Evolutionary conservation across 2,888 invertebrate genomes (phyloP).

Genomic region (Embidobia sp.): DNA sequence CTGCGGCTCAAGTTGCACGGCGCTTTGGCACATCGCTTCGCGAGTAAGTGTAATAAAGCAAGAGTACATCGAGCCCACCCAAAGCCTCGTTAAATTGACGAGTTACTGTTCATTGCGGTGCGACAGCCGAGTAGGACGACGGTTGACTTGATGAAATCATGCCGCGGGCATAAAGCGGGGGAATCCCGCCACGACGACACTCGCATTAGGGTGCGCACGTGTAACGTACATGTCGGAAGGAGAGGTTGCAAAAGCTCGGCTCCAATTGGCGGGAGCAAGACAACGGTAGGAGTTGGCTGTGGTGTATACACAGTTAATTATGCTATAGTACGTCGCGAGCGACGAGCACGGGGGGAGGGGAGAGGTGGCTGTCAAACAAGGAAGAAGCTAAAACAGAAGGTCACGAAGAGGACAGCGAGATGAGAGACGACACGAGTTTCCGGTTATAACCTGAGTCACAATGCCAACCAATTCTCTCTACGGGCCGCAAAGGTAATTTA

Average conservation of each 20-base stretch:
- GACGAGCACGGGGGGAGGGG: conserved; percentile 36
- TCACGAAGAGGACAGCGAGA: conserved; percentile 51
- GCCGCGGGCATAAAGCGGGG: conserved; percentile 75
- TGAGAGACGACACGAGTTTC: conserved; percentile 73
- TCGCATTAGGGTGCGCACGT: conserved; percentile 64
- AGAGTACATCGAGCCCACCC: conserved; percentile 47
- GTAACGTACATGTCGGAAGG: conserved; percentile 62
- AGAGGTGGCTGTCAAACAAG: conserved; percentile 33
- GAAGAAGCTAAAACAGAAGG: conserved; percentile 44
- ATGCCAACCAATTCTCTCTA: conserved; percentile 64
- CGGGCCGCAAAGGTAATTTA: conserved; percentile 71
- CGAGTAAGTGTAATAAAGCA: conserved; percentile 63
- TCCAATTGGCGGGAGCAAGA: conserved; percentile 79
- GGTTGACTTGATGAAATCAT: conserved; percentile 80
- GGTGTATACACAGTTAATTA: conserved; percentile 81
- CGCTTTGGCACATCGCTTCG: conserved; percentile 49
- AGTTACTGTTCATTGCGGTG: conserved; percentile 68
- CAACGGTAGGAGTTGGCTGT: conserved; percentile 79
- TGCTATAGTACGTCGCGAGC: conserved; percentile 76
- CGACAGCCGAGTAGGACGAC: conserved; percentile 66
- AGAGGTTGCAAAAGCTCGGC: conserved; percentile 68
- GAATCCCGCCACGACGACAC: conserved; percentile 63
- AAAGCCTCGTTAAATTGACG: conserved; percentile 68
- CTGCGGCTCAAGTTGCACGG: conserved; percentile 23
- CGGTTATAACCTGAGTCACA: conserved; percentile 64